Evolutionary conservation across 2,888 invertebrate species (phyloP), one percentile per base, ranked within the genome.

Genomic region (Falcaria lacertinaria): DNA sequence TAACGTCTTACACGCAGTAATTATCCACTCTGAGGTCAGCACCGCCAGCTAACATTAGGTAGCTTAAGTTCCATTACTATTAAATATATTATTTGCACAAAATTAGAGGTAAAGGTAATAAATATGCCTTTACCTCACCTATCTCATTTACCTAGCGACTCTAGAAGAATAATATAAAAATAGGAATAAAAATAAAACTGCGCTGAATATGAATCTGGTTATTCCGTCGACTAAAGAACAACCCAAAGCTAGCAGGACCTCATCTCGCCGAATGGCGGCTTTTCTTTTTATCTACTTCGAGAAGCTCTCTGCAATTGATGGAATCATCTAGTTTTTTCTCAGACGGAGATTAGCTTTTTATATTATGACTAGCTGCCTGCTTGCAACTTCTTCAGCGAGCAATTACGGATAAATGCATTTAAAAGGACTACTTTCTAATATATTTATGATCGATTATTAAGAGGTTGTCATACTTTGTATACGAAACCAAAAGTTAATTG

Each of bases 241-340:
- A 50, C 37, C 37, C 37, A 25, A 28, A 49, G 59, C 50, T 57
- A 57, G 57, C 57, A 44, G 42, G 48, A 60, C 47, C 51, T 57
- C 54, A 60, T 60, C 60, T 60, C 57, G 45, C 51, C 60, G 51
- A 60, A 60, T 54, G 54, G 54, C 57, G 51, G 52, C 57, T 60
- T 59, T 49, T 51, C 50, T 60, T 60, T 60, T 57, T 60, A 60
- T 60, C 58, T 60, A 43, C 54, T 44, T 16, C 48, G 50, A 51
- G 55, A 56, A 50, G 52, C 49, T 60, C 41, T 50, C 51, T 51
- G 51, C 60, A 57, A 60, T 60, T 60, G 60, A 60, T 60, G 52
- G 57, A 60, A 60, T 60, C 52, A 57, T 52, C 48, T 57, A 48
- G 60, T 47, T 52, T 54, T 37, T 37, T 22, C 22, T 36, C 22